Percentiles rank a stretch among this genome's conserved stretches.
Evolutionary conservation across 2,113 vertebrate genomes (phyloP).

Genomic region (Xiphorhynchus elegans): DNA sequence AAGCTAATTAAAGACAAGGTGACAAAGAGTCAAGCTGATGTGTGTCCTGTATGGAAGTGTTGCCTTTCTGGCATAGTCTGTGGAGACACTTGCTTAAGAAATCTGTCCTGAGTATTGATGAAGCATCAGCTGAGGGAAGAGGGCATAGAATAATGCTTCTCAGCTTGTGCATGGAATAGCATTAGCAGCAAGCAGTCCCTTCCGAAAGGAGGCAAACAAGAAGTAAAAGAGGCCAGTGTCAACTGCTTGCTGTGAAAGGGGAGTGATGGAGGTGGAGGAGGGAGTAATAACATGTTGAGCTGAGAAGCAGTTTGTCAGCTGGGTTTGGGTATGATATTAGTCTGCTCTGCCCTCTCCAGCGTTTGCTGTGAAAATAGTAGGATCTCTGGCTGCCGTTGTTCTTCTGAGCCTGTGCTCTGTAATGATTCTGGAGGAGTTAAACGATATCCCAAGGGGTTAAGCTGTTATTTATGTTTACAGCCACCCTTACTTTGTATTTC

Average conservation of each 20-base stretch:
- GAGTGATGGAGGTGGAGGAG: not conserved
- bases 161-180: constrained; percentile 13
- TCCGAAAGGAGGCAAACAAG: not conserved
- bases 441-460: not conserved
- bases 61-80: not conserved
- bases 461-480: not conserved
- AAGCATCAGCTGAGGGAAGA: constrained; percentile 18
- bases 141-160: constrained; percentile 46
- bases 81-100: not conserved
- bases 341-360: not conserved
- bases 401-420: not conserved
- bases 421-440: not conserved
- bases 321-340: not conserved
- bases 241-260: constrained; percentile 8
- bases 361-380: not conserved
- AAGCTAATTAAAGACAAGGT: not conserved
- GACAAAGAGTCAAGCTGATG: not conserved
- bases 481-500: not conserved
- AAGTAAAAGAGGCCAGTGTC: constrained; percentile 15
- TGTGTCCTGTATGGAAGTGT: not conserved
- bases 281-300: not conserved
- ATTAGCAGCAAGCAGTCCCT: constrained; percentile 19
- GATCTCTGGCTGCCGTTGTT: not conserved
- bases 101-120: not conserved
- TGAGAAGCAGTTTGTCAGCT: not conserved